phyloP scores from a whole-genome alignment of 2,113 vertebrate genomes.

The Muntiacus reevesi region DNA sequence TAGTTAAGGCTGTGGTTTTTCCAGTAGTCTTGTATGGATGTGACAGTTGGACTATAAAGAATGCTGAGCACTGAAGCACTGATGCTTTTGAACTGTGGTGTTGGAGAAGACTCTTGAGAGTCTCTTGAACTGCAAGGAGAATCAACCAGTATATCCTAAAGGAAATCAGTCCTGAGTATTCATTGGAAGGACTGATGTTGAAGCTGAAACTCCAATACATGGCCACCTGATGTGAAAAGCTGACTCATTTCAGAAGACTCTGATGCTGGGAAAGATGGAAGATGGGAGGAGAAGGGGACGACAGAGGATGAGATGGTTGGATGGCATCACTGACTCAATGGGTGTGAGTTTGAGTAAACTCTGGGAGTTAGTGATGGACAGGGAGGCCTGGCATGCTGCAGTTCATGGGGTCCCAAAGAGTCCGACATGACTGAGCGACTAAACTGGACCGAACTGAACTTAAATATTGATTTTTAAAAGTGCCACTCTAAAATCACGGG shows the following conservation, averaged over 20 bases:
- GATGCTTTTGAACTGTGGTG: background rate
- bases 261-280: background rate
- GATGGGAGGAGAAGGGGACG: fast-evolving
- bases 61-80: fast-evolving
- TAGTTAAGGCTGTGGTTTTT: background rate
- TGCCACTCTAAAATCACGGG: background rate
- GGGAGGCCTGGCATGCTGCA: background rate
- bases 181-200: background rate
- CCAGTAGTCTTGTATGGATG: background rate
- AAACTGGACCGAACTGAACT: background rate
- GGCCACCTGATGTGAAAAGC: background rate
- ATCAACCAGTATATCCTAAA: background rate
- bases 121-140: background rate
- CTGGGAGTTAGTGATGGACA: background rate
- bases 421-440: fast-evolving
- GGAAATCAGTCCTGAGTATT: background rate
- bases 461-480: background rate
- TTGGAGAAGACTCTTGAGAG: background rate
- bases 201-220: background rate
- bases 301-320: background rate
- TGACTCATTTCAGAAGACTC: background rate
- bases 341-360: background rate
- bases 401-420: background rate
- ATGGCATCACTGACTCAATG: background rate
- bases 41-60: background rate